Base-by-base conservation (phyloP, 2,113 vertebrate genomes). In the Eretmochelys imbricata region DNA sequence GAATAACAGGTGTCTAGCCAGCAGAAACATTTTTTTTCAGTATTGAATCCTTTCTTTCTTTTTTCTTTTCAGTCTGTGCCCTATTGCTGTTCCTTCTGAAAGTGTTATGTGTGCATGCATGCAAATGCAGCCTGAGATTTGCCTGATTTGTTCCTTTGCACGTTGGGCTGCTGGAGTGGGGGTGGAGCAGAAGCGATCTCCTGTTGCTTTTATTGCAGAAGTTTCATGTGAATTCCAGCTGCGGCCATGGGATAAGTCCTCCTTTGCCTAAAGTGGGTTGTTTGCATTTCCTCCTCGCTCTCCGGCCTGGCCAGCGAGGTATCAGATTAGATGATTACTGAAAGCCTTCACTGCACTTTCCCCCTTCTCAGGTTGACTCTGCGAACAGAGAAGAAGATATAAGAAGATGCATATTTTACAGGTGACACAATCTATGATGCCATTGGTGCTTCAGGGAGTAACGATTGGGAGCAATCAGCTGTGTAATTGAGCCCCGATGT, bases 241-340 rank as follows among this genome's bases (percentile, higher is more conserved):
- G 65, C 19, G 6, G n/a, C n/a, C 35, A 3, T 79, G 55, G 0
- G 1, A 1, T 2, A 19, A 1, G 5, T n/a, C 12, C 90, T 80
- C 19, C 16, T 57, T 59, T 69, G 48, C n/a, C n/a, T 81, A 72
- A 6, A 35, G 69, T 72, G 48, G 46, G 11, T 1, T 81, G 27
- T 85, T 27, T 72, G 14, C 50, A 0, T 0, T 72, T 84, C 82
- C 19, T 86, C 25, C 16, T 72, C 5, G 0, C 17, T 87, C 80
- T 75, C 22, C 42, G 29, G 7, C 35, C 75, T 17, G 1, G 1
- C 16, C 38, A 10, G 8, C 83, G 10, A 49, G 42, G 69, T 35
- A 5, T 50, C 86, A 80, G 72, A 16, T 80, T 22, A 48, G 83
- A 72, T 57, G 69, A 19, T 65, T 81, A 54, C 22, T 29, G 78